These are phyloP conservation scores for Ctenodactylus gundi DNA, from an alignment of 2,113 vertebrate species.

Conservation along the genomic window DNA sequence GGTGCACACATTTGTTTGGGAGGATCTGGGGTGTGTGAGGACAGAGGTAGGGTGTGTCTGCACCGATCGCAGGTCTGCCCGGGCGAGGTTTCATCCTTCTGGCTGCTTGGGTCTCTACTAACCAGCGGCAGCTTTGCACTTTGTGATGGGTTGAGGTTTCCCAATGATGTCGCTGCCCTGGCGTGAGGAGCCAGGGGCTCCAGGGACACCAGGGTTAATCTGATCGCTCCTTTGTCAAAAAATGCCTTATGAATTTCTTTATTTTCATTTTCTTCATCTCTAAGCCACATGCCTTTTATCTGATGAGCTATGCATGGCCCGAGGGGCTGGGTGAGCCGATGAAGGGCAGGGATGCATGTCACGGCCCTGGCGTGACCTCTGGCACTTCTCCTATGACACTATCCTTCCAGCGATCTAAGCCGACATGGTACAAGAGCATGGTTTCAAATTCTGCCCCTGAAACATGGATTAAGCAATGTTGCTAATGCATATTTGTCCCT, in stretches of 20 bases:
- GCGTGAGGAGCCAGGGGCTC: conserved; percentile 71
- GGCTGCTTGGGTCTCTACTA: conserved; percentile 74
- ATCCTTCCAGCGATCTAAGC: conserved; percentile 80
- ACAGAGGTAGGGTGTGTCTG: neutral
- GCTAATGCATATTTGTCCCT: conserved; percentile 85
- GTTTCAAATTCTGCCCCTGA: conserved; percentile 86
- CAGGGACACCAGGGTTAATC: conserved; percentile 60
- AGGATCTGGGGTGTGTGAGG: neutral
- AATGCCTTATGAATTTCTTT: conserved; percentile 32
- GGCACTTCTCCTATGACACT: conserved; percentile 82
- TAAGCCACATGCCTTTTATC: conserved; percentile 78
- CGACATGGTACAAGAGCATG: conserved; percentile 78
- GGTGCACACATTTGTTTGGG: neutral
- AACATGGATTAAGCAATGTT: conserved; percentile 85
- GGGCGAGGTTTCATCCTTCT: conserved; percentile 17
- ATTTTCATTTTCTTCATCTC: conserved; percentile 75
- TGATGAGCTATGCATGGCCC: conserved; percentile 78
- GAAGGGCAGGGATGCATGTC: conserved; percentile 75
- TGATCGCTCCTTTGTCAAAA: neutral
- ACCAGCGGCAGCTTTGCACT: conserved; percentile 66
- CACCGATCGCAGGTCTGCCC: neutral
- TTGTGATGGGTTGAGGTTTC: conserved; percentile 71
- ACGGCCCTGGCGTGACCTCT: conserved; percentile 73
- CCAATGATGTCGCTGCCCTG: conserved; percentile 26
- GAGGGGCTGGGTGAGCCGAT: conserved; percentile 73